A percentile compares a stretch with the other conserved stretches of the same genome.
phyloP scores from a whole-genome alignment of 2,113 vertebrate genomes.

The Caretta caretta region DNA sequence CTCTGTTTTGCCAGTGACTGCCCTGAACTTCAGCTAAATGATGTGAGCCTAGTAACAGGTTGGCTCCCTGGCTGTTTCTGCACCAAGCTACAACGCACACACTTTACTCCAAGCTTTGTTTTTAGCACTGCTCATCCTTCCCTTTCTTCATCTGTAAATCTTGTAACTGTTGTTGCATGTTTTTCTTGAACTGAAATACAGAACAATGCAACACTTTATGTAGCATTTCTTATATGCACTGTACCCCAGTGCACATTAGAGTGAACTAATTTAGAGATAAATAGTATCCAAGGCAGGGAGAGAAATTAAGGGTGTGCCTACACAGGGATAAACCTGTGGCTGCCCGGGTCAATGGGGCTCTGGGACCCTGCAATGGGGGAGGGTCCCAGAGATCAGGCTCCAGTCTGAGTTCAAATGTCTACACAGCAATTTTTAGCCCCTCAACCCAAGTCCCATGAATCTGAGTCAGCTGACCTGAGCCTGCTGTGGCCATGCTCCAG shows the following conservation, averaged over 20 bases:
- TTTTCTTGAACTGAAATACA: fast-evolving
- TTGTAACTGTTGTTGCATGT: background rate
- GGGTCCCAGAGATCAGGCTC: background rate
- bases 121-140: background rate
- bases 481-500: background rate
- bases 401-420: too few species aligned
- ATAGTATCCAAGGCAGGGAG: too few species aligned
- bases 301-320: too few species aligned
- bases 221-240: background rate
- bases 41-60: background rate
- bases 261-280: background rate
- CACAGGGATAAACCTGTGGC: too few species aligned
- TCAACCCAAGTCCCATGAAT: background rate
- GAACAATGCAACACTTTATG: fast-evolving
- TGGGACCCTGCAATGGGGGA: too few species aligned
- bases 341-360: too few species aligned
- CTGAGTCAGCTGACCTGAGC: too few species aligned
- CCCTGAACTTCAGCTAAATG: background rate
- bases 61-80: background rate
- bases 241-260: background rate
- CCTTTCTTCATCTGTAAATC: background rate
- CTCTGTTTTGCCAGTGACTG: background rate
- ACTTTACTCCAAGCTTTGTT: too few species aligned
- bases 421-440: too few species aligned
- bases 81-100: background rate